Conservation (phyloP, 1,140 invertebrate genomes). For the Batillaria attramentaria region DNA sequence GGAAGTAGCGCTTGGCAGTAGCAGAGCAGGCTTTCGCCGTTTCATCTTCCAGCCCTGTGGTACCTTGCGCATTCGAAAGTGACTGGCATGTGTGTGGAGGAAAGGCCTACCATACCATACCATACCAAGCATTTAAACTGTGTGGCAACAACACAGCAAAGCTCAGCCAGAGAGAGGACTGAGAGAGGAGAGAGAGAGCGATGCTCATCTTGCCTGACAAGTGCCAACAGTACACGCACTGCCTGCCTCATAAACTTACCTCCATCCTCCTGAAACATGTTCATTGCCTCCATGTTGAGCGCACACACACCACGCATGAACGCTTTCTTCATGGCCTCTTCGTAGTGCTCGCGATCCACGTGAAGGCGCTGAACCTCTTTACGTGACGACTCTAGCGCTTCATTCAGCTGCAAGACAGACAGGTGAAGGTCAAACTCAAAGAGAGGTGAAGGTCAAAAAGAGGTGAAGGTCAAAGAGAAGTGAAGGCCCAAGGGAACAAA, state of each 20-base stretch:
- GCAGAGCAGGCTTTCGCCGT: too few relatives aligned
- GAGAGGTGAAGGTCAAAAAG: background rate
- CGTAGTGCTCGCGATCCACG: constrained; percentile 62
- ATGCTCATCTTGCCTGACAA: background rate
- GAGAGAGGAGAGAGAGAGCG: background rate
- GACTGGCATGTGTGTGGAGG: background rate
- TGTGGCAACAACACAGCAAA: too few relatives aligned
- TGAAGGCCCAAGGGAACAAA: background rate
- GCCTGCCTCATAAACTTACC: constrained; percentile 40
- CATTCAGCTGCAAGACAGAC: constrained; percentile 52
- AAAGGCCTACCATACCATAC: too few relatives aligned
- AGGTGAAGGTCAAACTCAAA: background rate
- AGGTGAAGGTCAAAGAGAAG: background rate
- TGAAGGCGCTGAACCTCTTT: constrained; percentile 62
- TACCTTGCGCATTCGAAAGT: too few relatives aligned
- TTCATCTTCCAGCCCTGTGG: too few relatives aligned
- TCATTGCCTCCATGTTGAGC: constrained; percentile 72
- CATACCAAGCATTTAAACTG: background rate
- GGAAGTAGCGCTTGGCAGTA: too few relatives aligned
- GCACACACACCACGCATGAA: constrained; percentile 72
- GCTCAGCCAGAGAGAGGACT: background rate
- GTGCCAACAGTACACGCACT: background rate
- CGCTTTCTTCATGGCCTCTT: constrained; percentile 70
- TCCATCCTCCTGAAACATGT: constrained; percentile 66
- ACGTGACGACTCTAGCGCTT: constrained; percentile 50